Conservation (phyloP, 92 coral and sea anemone genomes). For the Porites evermanni region DNA sequence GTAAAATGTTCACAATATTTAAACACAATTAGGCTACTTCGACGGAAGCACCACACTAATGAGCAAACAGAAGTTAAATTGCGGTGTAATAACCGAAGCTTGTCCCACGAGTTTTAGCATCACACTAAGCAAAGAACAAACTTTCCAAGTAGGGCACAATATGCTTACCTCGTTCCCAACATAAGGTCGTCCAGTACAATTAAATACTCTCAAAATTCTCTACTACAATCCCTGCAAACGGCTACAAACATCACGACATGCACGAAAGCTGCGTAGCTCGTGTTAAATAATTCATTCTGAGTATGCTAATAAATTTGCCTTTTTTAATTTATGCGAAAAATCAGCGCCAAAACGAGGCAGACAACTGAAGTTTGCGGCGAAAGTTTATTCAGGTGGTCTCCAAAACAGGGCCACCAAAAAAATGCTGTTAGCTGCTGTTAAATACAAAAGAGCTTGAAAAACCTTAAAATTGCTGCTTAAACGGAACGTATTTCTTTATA, state of each 20-base stretch:
- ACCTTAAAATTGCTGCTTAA: not conserved
- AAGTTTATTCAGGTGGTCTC: constrained; percentile 25
- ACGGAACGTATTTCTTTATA: not conserved
- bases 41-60: constrained; percentile 47
- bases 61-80: constrained; percentile 56
- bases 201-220: constrained; percentile 18
- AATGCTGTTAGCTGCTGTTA: not conserved
- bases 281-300: constrained; percentile 41
- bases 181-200: constrained; percentile 63
- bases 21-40: constrained; percentile 34
- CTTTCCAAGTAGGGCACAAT: constrained; percentile 1
- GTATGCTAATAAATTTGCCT: constrained; percentile 37
- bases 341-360: constrained; percentile 40
- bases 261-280: constrained; percentile 43
- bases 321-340: constrained; percentile 43
- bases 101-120: constrained; percentile 17
- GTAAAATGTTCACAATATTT: constrained; percentile 23
- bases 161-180: constrained; percentile 69
- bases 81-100: constrained; percentile 34
- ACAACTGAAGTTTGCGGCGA: not conserved
- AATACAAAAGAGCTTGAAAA: not conserved
- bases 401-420: not conserved
- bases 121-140: constrained; percentile 14
- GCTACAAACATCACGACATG: constrained; percentile 16
- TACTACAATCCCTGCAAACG: constrained; percentile 31